Evolutionary conservation across 2,113 vertebrate genomes (phyloP), one percentile per base, ranked within the genome.

Genomic region (Rhabdornis inornatus): DNA sequence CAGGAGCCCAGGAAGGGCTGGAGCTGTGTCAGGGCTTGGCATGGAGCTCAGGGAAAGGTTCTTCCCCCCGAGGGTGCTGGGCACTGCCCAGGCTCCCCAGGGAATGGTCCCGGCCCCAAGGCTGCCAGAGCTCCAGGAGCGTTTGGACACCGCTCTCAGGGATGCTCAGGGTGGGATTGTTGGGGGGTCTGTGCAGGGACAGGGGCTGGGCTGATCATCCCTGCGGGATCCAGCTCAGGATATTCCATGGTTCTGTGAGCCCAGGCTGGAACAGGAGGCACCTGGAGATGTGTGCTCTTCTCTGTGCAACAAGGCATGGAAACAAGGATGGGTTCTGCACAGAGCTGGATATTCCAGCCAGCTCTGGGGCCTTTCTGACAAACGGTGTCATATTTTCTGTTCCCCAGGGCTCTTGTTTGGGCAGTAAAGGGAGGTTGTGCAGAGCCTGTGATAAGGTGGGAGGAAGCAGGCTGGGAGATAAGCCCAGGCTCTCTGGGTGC

Each of bases 201-300:
- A n/a, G 55, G 55, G 13, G 23, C 2, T 37, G 77, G 1, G 1
- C 2, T 21, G 7, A 13, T 21, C 16, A 3, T 53, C 61, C 28
- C 17, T 45, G 30, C 0, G 53, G 16, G 39, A 5, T 7, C 8
- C 61, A 9, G 4, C 24, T 45, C 20, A 19, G 70, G 16, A n/a
- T 28, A 47, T 18, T 24, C 39, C 19, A 14, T 37, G 23, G 21
- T 81, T 50, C 59, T 50, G 27, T n/a, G 53, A 59, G 24, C 18
- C 42, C 39, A 45, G 50, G 56, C 57, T 49, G 64, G 50, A 31
- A 39, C 65, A 30, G 87, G 31, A 42, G 42, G 53, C 52, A 20
- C 19, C 80, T 33, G 63, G 52, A 35, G 50, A 13, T 31, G 57
- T 7, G 40, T 20, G 42, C 37, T 8, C 13, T 11, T 31, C 39